A percentile compares a stretch with the other conserved stretches of the same genome.
These are phyloP conservation scores for Gobius niger DNA, from an alignment of 2,113 vertebrate genomes.

Conservation along the genomic window DNA sequence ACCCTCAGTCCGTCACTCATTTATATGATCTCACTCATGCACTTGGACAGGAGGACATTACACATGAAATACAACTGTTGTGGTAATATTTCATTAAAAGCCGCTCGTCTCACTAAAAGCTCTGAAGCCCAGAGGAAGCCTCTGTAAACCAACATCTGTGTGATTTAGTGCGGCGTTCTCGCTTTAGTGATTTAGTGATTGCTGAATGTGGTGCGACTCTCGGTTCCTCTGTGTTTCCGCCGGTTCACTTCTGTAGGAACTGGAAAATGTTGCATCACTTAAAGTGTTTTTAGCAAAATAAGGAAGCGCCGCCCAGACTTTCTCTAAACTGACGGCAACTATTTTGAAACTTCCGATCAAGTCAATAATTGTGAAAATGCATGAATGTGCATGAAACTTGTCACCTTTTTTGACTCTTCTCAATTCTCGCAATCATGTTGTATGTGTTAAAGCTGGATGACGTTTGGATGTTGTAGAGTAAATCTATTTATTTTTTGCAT, in stretches of 20 bases:
- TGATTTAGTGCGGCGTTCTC: constrained; percentile 25
- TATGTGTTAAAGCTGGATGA: too few relatives aligned
- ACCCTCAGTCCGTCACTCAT: background rate
- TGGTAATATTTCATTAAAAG: constrained; percentile 39
- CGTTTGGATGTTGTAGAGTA: too few relatives aligned
- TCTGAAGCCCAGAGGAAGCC: background rate
- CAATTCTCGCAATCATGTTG: too few relatives aligned
- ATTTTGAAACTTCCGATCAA: too few relatives aligned
- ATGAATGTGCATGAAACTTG: too few relatives aligned
- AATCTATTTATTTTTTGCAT: too few relatives aligned
- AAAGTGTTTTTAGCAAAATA: constrained; percentile 7
- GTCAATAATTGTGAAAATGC: too few relatives aligned
- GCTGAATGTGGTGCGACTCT: background rate
- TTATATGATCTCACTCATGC: background rate
- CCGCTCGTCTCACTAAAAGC: constrained; percentile 33
- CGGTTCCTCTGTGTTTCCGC: constrained; percentile 9
- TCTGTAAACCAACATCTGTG: background rate
- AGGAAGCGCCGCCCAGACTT: constrained; percentile 34
- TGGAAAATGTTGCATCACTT: constrained; percentile 15
- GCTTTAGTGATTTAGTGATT: constrained; percentile 20
- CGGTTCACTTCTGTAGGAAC: constrained; percentile 5
- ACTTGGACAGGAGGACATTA: constrained; percentile 4
- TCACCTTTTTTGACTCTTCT: too few relatives aligned
- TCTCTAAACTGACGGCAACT: too few relatives aligned
- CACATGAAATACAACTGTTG: constrained; percentile 31